Evolutionary conservation across 2,113 vertebrate genomes (phyloP).

Genomic region (Tachycineta bicolor): DNA sequence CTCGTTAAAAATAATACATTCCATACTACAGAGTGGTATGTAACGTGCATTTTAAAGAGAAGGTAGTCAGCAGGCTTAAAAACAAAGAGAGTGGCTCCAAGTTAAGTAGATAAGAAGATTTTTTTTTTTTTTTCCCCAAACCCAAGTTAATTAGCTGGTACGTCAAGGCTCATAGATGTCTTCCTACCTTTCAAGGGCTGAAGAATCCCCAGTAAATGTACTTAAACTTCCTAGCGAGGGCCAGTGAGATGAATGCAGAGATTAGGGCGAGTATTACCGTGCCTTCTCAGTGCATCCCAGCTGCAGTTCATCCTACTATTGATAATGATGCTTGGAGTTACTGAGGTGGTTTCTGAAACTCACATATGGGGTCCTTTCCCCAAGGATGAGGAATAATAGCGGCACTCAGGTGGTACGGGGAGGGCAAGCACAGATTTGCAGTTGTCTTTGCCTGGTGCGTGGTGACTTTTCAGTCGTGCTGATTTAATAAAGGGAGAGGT

Average conservation of each 20-base stretch:
- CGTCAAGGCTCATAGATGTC: slow-evolving; percentile 63
- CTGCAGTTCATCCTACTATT: slow-evolving; percentile 67
- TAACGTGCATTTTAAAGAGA: slow-evolving; percentile 68
- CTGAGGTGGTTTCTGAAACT: slow-evolving; percentile 53
- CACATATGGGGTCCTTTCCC: slow-evolving; percentile 59
- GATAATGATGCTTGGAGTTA: slow-evolving; percentile 73
- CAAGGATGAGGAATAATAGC: slow-evolving; percentile 61
- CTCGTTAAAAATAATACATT: slow-evolving; percentile 70
- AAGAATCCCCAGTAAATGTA: slow-evolving; percentile 63
- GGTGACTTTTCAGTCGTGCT: neutral
- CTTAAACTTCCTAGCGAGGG: slow-evolving; percentile 70
- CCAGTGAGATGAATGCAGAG: slow-evolving; percentile 61
- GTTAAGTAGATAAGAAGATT: slow-evolving; percentile 69
- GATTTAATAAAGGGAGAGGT: slow-evolving; percentile 41
- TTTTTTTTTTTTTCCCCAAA: slow-evolving; percentile 26
- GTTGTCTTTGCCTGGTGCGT: slow-evolving; percentile 20
- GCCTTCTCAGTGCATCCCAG: slow-evolving; percentile 52
- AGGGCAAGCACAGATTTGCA: slow-evolving; percentile 50
- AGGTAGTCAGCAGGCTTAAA: slow-evolving; percentile 65
- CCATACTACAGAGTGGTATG: neutral
- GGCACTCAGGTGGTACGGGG: slow-evolving; percentile 58
- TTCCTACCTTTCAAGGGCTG: slow-evolving; percentile 58
- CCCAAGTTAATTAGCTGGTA: slow-evolving; percentile 64
- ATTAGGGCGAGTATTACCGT: slow-evolving; percentile 54
- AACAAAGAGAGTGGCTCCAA: slow-evolving; percentile 69